Percentiles rank a stretch among this genome's conserved stretches.
Evolutionary conservation across 1,140 invertebrate genomes (phyloP).

Genomic region (Trichonephila clavipes): DNA sequence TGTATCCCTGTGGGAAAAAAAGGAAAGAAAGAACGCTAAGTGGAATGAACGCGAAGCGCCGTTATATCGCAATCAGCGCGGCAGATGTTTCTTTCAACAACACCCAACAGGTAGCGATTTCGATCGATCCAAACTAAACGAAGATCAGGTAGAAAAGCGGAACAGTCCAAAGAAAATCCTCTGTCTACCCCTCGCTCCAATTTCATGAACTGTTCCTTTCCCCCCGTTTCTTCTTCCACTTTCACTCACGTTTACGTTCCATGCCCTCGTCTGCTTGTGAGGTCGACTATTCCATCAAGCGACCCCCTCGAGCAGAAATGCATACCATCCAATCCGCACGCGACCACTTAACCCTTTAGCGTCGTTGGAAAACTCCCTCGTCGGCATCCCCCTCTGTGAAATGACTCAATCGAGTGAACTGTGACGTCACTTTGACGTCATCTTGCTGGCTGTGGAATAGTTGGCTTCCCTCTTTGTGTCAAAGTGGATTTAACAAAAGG

Average conservation of each 20-base stretch:
- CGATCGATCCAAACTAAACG: background rate
- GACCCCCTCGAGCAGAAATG: background rate
- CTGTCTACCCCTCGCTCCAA: background rate
- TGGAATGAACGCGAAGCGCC: background rate
- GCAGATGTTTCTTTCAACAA: background rate
- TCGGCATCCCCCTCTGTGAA: background rate
- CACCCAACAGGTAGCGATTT: background rate
- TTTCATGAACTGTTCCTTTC: background rate
- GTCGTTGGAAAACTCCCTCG: background rate
- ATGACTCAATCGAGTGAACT: background rate
- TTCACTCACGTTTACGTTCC: conserved; percentile 10
- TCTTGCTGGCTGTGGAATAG: background rate
- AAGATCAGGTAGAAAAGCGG: background rate
- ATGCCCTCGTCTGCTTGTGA: background rate
- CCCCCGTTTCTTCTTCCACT: background rate
- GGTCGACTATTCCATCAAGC: background rate
- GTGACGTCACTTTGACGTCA: conserved; percentile 49
- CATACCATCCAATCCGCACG: background rate
- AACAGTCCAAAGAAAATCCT: background rate
- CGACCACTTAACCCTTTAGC: background rate
- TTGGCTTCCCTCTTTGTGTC: background rate
- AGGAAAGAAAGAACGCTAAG: no score
- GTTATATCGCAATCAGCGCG: background rate
- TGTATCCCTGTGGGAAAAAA: no score
- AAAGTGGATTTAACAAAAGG: no score